Conservation (phyloP, 35 echinoderm and acorn worm genomes). For the Apostichopus parvimensis region DNA sequence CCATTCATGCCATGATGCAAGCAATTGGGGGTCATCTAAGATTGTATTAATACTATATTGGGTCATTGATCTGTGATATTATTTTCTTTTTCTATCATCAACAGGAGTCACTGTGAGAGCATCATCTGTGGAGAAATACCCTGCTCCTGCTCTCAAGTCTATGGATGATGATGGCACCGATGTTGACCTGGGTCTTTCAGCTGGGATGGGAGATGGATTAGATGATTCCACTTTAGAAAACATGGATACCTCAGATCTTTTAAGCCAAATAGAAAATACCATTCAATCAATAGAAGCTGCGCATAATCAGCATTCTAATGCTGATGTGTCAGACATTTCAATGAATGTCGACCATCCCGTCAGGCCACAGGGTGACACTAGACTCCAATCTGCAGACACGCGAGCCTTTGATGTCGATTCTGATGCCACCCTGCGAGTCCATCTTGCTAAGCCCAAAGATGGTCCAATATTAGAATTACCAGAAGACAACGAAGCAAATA, state of each 20-base stretch:
- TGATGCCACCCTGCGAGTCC: background rate
- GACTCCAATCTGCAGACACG: background rate
- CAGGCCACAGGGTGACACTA: background rate
- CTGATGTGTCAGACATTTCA: background rate
- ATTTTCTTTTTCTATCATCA: background rate
- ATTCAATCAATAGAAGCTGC: conserved; percentile 47
- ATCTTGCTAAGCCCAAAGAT: conserved; percentile 37
- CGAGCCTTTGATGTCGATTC: background rate
- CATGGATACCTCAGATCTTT: conserved; percentile 36
- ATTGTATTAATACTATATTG: too few species aligned
- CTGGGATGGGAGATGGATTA: background rate
- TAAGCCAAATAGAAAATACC: conserved; percentile 44
- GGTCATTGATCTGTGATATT: too few species aligned
- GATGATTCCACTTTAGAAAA: conserved; percentile 12
- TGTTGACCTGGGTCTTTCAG: conserved; percentile 39
- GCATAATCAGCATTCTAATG: background rate
- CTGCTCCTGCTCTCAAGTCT: background rate
- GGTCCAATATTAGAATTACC: conserved; percentile 38
- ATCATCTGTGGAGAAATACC: conserved; percentile 18
- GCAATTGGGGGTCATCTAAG: too few species aligned
- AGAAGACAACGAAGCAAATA: background rate
- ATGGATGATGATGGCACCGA: conserved; percentile 25
- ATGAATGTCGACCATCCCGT: background rate
- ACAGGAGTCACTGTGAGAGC: conserved; percentile 42
- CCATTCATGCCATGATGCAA: too few species aligned